Percentiles rank a stretch among this genome's conserved stretches.
These are phyloP conservation scores for Podotricha telesiphe DNA, from an alignment of 2,888 invertebrate species.

Conservation along the genomic window DNA sequence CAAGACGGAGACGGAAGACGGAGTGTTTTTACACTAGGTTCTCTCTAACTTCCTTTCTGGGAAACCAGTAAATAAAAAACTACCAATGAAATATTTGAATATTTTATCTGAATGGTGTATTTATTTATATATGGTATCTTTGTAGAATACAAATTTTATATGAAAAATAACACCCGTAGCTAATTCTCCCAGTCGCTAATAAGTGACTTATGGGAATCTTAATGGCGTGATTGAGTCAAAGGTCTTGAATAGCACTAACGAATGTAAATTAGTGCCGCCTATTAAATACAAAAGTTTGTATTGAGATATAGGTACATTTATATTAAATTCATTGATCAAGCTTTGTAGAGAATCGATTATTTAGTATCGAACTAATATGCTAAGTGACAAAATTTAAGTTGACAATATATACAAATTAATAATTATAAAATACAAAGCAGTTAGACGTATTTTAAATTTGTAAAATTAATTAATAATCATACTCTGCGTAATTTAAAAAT, in stretches of 20 bases:
- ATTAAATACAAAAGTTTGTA: constrained; percentile 4
- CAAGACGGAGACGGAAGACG: too few relatives aligned
- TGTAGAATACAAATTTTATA: background rate
- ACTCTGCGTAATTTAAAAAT: background rate
- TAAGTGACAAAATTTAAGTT: background rate
- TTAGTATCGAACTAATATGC: background rate
- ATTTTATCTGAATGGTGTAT: too few relatives aligned
- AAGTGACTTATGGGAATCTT: constrained; percentile 16
- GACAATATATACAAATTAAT: background rate
- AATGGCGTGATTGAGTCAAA: constrained; percentile 16
- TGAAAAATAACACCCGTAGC: background rate
- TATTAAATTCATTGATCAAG: background rate
- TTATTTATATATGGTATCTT: background rate
- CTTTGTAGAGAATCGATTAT: background rate
- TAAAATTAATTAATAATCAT: too few relatives aligned
- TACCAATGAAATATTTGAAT: too few relatives aligned
- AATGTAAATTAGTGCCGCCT: constrained; percentile 19
- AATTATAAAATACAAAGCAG: too few relatives aligned
- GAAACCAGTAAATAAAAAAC: too few relatives aligned
- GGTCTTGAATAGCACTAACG: constrained; percentile 18
- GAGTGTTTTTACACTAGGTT: too few relatives aligned
- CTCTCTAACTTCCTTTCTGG: too few relatives aligned
- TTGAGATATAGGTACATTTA: background rate
- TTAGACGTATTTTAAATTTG: too few relatives aligned
- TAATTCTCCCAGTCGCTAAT: constrained; percentile 6